Base-by-base conservation (phyloP, 2,797 vertebrate genomes). In the Malurus splendens region DNA sequence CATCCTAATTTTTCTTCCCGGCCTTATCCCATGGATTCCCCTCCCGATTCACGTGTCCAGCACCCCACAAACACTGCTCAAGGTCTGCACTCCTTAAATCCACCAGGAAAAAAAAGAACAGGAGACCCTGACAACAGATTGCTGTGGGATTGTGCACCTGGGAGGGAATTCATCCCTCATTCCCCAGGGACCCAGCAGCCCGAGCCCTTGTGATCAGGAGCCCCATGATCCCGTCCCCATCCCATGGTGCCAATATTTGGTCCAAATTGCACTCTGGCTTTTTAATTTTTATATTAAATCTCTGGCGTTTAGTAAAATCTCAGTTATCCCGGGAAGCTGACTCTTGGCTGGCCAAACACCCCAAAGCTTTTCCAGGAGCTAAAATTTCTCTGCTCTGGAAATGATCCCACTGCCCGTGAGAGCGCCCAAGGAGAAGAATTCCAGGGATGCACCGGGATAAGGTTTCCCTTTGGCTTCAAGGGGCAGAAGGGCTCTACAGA, bases 131-230 rank as follows among this genome's bases (percentile, higher is more conserved):
- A 15, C 36, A 41, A 28, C 28, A 27, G 52, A n/a, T 6, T 25
- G 65, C 33, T 51, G 41, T 4, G 55, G 62, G 71, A 38, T 1
- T 0, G 0, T 0, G 6, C 9, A 11, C 19, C 78, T 16, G n/a
- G 41, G 56, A 82, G 27, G 20, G 60, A 66, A 89, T 75, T 44
- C 48, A 73, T 2, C 30, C 33, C 68, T 82, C 52, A 0, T 16
- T 87, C 61, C 89, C 14, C 9, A 65, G 32, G 60, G 59, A 54
- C 1, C 5, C 0, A 0, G 25, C 14, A 7, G 8, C 33, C 52
- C 2, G 0, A 36, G 39, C 1, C 22, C 20, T 8, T 3, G 11
- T 30, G 10, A 6, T 0, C 41, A 55, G 39, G 47, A 75, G 68
- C 38, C 22, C 12, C 57, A 6, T 0, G 3, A 4, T 24, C 28